Evolutionary conservation across 2,797 vertebrate species (phyloP), one percentile per base, ranked within the genome.

Genomic region (Lutjanus argentimaculatus): DNA sequence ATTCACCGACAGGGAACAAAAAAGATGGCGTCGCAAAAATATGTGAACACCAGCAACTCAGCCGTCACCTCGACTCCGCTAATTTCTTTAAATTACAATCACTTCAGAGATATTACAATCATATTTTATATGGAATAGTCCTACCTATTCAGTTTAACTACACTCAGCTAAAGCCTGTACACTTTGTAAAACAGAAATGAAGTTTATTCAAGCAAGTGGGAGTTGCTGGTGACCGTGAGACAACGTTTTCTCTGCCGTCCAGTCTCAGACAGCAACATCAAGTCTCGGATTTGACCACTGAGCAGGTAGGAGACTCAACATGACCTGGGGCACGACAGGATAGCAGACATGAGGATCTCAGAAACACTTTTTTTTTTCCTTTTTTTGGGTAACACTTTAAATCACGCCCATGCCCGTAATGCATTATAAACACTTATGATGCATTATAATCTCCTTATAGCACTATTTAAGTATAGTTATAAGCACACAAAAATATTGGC

Each of bases 51-150:
- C 80, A 72, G 77, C 64, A 61, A 62, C 81, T 76, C 77, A 57
- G 58, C 65, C 13, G 46, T 71, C 51, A 71, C 82, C 57, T 75
- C 43, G 19, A 69, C 62, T 82, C 75, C 78, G n/a, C 77, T 73
- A 70, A 78, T 66, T 79, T 77, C 77, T 72, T 79, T 84, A 82
- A 81, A 72, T 74, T 84, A 92, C 88, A 91, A 91, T 92, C 86
- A 90, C 82, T 70, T 89, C 57, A 76, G 83, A 80, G 80, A 86
- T 74, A 78, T 72, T 89, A 95, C 91, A 94, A 88, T 93, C 94
- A 85, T 81, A 48, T 72, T 71, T 83, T 59, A 67, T 36, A 65
- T 67, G 59, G 68, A 87, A 78, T 53, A 75, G 22, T 80, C 63
- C 79, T 72, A 87, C 43, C 13, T 82, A 69, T 61, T 69, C 63